Conservation (phyloP, 2,888 invertebrate species). For the Leptogaster cylindrica region DNA sequence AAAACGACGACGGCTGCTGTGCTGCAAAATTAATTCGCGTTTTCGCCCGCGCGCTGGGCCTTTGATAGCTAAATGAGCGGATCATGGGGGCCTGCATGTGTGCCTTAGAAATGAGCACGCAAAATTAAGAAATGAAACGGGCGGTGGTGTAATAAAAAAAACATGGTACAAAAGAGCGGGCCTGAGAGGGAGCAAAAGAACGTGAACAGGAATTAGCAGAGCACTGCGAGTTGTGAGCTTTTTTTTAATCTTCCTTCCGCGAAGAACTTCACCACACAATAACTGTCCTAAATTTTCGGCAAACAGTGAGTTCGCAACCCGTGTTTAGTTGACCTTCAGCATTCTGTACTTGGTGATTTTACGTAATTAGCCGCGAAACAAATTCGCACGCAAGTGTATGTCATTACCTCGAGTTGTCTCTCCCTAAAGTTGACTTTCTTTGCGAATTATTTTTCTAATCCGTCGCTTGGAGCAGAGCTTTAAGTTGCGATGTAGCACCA, state of each 20-base stretch:
- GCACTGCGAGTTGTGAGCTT: constrained; percentile 28
- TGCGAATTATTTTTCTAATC: constrained; percentile 16
- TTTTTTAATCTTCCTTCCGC: constrained; percentile 46
- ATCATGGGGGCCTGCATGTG: constrained; percentile 29
- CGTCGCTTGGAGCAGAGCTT: background rate
- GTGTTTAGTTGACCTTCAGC: constrained; percentile 46
- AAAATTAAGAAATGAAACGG: constrained; percentile 26
- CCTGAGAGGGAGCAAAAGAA: constrained; percentile 18
- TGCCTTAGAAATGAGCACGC: constrained; percentile 38
- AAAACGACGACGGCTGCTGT: no score
- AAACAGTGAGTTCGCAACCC: constrained; percentile 37
- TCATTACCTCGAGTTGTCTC: background rate
- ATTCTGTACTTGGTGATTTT: constrained; percentile 29
- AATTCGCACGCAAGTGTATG: constrained; percentile 11
- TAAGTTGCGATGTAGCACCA: background rate
- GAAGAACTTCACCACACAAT: constrained; percentile 40
- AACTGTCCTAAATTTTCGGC: constrained; percentile 47
- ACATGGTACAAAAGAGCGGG: background rate
- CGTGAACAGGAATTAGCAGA: constrained; percentile 27
- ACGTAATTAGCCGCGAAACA: constrained; percentile 7
- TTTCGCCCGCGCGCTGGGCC: no score
- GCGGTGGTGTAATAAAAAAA: constrained; percentile 9
- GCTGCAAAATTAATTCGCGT: constrained; percentile 11
- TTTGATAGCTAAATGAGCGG: background rate
- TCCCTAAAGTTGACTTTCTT: constrained; percentile 13